These are phyloP conservation scores for Chaetogeoica ovagalla DNA, from an alignment of 2,888 invertebrate genomes.

Conservation along the genomic window DNA sequence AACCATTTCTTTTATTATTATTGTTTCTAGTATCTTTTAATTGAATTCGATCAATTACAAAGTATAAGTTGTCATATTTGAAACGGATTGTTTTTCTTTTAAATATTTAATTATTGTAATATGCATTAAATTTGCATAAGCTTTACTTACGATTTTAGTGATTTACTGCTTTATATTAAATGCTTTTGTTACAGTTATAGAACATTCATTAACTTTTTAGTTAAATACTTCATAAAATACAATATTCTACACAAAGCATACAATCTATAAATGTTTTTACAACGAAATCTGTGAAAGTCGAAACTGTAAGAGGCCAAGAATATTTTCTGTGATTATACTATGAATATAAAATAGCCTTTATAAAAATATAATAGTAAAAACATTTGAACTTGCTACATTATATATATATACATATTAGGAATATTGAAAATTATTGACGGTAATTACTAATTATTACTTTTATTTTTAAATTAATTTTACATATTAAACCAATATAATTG, in stretches of 20 bases:
- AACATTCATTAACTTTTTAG: neutral
- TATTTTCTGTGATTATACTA: neutral
- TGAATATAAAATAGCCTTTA: neutral
- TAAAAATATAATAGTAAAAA: slow-evolving; percentile 3
- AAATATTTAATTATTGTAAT: too few species aligned
- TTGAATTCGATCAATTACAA: too few species aligned
- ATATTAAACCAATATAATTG: slow-evolving; percentile 5
- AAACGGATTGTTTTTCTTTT: too few species aligned
- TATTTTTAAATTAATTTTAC: neutral
- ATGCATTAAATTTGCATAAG: too few species aligned
- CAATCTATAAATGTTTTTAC: neutral
- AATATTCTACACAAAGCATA: neutral
- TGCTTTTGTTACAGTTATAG: too few species aligned
- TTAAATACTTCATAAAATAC: neutral
- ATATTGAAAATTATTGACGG: neutral
- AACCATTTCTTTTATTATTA: too few species aligned
- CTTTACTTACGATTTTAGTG: neutral
- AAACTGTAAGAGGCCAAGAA: neutral
- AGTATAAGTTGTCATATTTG: too few species aligned
- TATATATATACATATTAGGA: neutral
- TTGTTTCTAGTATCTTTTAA: too few species aligned
- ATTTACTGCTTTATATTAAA: too few species aligned
- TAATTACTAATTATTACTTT: slow-evolving; percentile 12
- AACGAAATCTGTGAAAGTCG: neutral
- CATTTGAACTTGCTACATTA: slow-evolving; percentile 21